Percentiles rank a stretch among this genome's conserved stretches.
These are phyloP conservation scores for Diplogasteroides magnus DNA, from an alignment of 1,140 invertebrate species.

Conservation along the genomic window DNA sequence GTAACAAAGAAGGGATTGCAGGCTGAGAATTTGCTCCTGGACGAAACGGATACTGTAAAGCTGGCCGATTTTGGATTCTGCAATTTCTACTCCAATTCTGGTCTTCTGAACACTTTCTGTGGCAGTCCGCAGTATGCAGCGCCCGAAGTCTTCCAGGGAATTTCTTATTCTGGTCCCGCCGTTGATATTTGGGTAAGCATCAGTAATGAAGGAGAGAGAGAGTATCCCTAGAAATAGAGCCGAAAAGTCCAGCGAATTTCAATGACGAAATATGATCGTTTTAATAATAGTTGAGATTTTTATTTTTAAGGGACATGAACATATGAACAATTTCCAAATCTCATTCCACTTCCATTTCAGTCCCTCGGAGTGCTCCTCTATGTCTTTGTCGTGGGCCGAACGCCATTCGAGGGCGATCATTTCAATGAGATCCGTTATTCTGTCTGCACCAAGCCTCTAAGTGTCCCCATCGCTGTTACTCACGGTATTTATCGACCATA, in stretches of 20 bases:
- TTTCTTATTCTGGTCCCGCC: neutral
- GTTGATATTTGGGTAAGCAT: slow-evolving; percentile 16
- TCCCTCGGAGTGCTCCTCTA: slow-evolving; percentile 14
- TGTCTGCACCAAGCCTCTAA: too few species aligned
- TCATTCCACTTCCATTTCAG: slow-evolving; percentile 4
- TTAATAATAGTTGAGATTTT: too few species aligned
- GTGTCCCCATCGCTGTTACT: too few species aligned
- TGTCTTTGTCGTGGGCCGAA: neutral
- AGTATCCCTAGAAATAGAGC: too few species aligned
- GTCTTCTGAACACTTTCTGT: neutral
- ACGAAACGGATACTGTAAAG: neutral
- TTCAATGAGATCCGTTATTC: neutral
- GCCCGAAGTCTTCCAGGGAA: slow-evolving; percentile 4
- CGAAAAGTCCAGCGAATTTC: too few species aligned
- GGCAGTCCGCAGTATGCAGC: slow-evolving; percentile 11
- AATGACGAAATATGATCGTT: too few species aligned
- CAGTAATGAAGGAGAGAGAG: too few species aligned
- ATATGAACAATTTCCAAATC: neutral
- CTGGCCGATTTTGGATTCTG: slow-evolving; percentile 8
- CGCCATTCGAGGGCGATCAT: neutral
- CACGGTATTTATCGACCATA: too few species aligned
- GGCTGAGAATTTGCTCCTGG: slow-evolving; percentile 13
- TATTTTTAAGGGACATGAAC: too few species aligned
- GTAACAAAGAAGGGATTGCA: neutral
- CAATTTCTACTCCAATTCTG: neutral